Evolutionary conservation across 2,797 vertebrate genomes (phyloP), one percentile per base, ranked within the genome.

Genomic region (Pseudotriccus pelzelni): DNA sequence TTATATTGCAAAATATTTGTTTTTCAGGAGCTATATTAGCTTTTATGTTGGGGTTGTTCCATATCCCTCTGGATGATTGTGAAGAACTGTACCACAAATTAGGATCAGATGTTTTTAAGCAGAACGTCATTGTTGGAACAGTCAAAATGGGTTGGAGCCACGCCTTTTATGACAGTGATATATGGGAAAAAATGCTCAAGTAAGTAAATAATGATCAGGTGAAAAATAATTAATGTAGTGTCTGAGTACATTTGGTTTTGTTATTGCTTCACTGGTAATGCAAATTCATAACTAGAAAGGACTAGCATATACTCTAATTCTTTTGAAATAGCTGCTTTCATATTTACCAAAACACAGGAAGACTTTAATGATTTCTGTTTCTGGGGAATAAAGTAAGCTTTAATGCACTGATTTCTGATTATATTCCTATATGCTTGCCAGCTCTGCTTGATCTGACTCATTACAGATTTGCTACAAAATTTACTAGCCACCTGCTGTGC

Each of bases 81-180:
- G 99, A 99, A 82, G 98, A 99, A 62, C 97, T 99, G 27, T 99
- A 99, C 98, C 98, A 97, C 92, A 99, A 99, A 94, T 93, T 99
- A 96, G 99, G 99, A 95, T 98, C 98, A 10, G 99, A 99, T 75
- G 98, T 99, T 74, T 99, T 99, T 97, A 99, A 99, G 96, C 99
- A 99, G 98, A 99, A 99, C 47, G 98, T 99, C 86, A 99, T 99
- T 82, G 98, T 99, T 63, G 99, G 99, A 92, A 99, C 99, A 2
- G 97, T 99, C 91, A 99, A 99, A 98, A 99, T 99, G 99, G 98
- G 99, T 91, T 99, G 99, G 99, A 99, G 95, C 96, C 99, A 99
- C 7, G 99, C 99, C 75, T 99, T 99, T 97, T 99, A 99, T 92
- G 98, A 99, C 97, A 99, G 99, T 66, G 98, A 99, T 96, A 97